Evolutionary conservation across 53 echinoderm and acorn worm species (phyloP).

Genomic region (Paelopatides confundens): DNA sequence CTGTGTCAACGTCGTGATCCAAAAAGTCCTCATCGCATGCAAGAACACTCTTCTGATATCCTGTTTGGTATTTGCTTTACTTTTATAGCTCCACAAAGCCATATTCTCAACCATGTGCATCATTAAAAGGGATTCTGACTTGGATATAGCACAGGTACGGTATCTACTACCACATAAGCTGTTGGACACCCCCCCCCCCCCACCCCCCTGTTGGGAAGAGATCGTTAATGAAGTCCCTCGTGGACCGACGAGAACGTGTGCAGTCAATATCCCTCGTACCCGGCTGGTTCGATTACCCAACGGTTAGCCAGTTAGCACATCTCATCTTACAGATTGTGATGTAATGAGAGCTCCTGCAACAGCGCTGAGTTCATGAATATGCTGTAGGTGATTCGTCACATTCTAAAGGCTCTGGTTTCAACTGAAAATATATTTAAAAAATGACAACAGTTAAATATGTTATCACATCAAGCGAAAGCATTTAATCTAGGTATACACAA

Average conservation of each 20-base stretch:
- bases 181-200: too few species aligned
- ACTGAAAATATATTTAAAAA: conserved; percentile 9
- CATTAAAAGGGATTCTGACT: conserved; percentile 82
- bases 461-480: neutral
- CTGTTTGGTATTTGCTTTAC: conserved; percentile 93
- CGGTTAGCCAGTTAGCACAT: conserved; percentile 86
- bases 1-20: too few species aligned
- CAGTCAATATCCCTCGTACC: conserved; percentile 88
- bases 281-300: conserved; percentile 96
- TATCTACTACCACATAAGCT: conserved; percentile 4
- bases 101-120: conserved; percentile 84
- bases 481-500: too few species aligned
- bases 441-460: neutral
- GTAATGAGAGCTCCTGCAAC: conserved; percentile 84
- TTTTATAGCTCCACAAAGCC: conserved; percentile 76
- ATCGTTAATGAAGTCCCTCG: conserved; percentile 62
- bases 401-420: conserved; percentile 76
- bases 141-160: conserved; percentile 74
- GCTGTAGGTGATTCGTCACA: conserved; percentile 42
- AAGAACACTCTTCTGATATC: conserved; percentile 89
- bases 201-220: conserved; percentile 18
- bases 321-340: conserved; percentile 82
- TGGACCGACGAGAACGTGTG: conserved; percentile 70
- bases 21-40: conserved; percentile 49
- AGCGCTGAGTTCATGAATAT: conserved; percentile 38